Evolutionary conservation across 2,797 vertebrate genomes (phyloP), one percentile per base, ranked within the genome.

Genomic region (Karalla daura): DNA sequence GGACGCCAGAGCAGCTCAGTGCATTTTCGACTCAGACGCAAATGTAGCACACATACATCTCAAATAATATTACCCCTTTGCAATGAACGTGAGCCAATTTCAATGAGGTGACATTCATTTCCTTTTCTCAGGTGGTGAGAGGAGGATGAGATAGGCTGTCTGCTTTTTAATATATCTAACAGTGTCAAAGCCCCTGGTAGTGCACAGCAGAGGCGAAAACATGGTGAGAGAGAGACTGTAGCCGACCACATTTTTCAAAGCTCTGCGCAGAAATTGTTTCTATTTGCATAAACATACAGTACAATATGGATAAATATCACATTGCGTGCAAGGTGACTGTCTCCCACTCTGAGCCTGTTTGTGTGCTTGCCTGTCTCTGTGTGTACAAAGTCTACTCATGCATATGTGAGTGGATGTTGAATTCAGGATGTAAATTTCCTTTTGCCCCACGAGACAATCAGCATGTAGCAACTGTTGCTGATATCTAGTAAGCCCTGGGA

Each of bases 31-130:
- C 45, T 20, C 20, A 44, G 24, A 13, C 4, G 13, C 39, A 65
- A 74, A 72, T n/a, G n/a, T 14, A 52, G 30, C 58, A 80, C 60
- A 36, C 24, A 75, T 17, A 41, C 36, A 55, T 63, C 36, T 69
- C 50, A 55, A 60, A 74, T 72, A 70, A 67, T 74, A 83, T 73
- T 33, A 70, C 56, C 55, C 45, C 59, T 43, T 55, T 67, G 72
- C 50, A 47, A 59, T 78, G 65, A 70, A 79, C 79, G 58, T 56
- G 70, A 80, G 45, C 33, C 72, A 68, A 69, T 82, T 88, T 81
- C 63, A 79, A 54, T 63, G 71, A 83, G 53, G 79, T 81, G 77
- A 76, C 61, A 80, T 88, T 88, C 37, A 88, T 88, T 91, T 92
- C 86, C 83, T 88, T 74, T n/a, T n/a, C n/a, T 81, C 64, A 75